Evolutionary conservation across 2,113 vertebrate genomes (phyloP).

Genomic region (Azemiops feae): DNA sequence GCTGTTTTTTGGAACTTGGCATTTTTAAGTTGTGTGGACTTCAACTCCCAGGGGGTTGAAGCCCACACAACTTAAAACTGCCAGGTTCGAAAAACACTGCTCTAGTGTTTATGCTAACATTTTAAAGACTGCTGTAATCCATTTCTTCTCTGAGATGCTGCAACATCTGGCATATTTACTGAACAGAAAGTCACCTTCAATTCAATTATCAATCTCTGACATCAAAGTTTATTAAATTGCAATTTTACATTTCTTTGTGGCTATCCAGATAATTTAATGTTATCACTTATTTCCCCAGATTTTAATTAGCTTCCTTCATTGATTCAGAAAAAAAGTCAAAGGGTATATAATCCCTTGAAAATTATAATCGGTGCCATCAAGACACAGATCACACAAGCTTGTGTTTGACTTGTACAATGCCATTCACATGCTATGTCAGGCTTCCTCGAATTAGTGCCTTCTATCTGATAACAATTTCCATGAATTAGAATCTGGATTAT

Average conservation of each 20-base stretch:
- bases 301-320: constrained; percentile 41
- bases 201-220: background rate
- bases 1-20: background rate
- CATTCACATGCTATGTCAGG: background rate
- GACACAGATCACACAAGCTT: background rate
- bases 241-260: background rate
- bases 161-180: background rate
- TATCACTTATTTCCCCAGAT: constrained; percentile 49
- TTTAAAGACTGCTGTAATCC: background rate
- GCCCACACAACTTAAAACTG: background rate
- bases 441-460: background rate
- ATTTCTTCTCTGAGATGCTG: background rate
- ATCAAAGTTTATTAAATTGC: background rate
- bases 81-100: background rate
- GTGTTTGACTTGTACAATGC: background rate
- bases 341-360: background rate
- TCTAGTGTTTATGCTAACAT: background rate
- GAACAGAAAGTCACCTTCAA: background rate
- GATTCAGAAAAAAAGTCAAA: constrained; percentile 32
- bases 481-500: background rate
- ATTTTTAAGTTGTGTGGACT: background rate
- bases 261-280: constrained; percentile 21
- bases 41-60: background rate
- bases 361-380: background rate
- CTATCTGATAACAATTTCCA: background rate